These are phyloP conservation scores for Parauchenoglanis punctatus DNA, from an alignment of 2,797 vertebrate genomes.

Conservation along the genomic window DNA sequence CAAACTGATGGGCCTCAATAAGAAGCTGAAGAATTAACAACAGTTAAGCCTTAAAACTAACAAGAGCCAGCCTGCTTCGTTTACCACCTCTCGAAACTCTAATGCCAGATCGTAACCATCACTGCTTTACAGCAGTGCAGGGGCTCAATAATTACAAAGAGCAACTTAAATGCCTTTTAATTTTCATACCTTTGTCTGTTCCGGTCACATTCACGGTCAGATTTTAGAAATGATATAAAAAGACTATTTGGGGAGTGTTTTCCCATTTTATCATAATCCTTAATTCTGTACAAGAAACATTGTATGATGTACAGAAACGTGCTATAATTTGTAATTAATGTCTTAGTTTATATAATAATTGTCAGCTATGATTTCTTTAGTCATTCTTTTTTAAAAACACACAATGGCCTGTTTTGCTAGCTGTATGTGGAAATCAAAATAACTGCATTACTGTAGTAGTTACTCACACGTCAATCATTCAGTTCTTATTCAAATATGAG, in stretches of 20 bases:
- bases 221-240: neutral
- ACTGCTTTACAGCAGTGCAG: neutral
- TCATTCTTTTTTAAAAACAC: neutral
- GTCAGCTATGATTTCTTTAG: neutral
- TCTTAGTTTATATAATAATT: neutral
- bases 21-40: constrained; percentile 69
- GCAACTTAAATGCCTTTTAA: neutral
- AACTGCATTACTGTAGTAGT: neutral
- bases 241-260: neutral
- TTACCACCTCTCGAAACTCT: constrained; percentile 49
- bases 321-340: neutral
- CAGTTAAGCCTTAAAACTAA: neutral
- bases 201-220: neutral
- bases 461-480: neutral
- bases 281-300: neutral
- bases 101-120: neutral
- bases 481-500: neutral
- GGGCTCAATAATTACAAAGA: neutral
- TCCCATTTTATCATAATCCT: neutral
- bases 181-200: neutral
- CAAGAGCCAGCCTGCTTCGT: constrained; percentile 10
- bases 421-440: neutral
- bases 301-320: neutral
- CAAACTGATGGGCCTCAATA: constrained; percentile 77
- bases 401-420: neutral